phyloP scores from a whole-genome alignment of 2,113 vertebrate genomes.

The Lathamus discolor region DNA sequence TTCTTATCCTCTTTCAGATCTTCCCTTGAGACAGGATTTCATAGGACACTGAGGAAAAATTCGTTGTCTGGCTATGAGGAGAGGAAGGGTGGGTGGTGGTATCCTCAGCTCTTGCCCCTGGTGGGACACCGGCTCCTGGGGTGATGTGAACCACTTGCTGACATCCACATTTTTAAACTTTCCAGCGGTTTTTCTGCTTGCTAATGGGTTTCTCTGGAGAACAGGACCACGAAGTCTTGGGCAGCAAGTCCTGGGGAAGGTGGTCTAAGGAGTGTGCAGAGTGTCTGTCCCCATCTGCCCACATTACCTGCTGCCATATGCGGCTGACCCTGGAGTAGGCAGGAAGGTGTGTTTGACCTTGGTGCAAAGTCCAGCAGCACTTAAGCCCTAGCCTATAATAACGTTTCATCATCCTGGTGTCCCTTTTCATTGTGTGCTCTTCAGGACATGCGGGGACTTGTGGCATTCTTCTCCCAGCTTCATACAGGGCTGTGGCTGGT shows the following conservation, averaged over 20 bases:
- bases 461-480: neutral
- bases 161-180: neutral
- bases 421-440: neutral
- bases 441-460: neutral
- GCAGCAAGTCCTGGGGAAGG: neutral
- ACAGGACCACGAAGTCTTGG: neutral
- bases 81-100: neutral
- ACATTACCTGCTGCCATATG: accelerated
- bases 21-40: neutral
- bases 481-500: accelerated
- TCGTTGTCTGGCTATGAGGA: slow-evolving; percentile 9
- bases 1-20: neutral
- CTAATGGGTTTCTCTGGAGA: neutral
- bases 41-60: neutral
- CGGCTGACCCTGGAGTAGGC: neutral
- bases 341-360: neutral
- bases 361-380: neutral
- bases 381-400: neutral
- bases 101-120: neutral
- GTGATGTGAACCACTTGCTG: neutral
- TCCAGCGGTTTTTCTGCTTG: neutral
- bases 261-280: neutral
- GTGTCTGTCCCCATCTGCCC: neutral
- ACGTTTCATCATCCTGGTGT: neutral
- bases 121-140: neutral